Evolutionary conservation across 2,888 invertebrate species (phyloP).

Genomic region (Byasa hedistus): DNA sequence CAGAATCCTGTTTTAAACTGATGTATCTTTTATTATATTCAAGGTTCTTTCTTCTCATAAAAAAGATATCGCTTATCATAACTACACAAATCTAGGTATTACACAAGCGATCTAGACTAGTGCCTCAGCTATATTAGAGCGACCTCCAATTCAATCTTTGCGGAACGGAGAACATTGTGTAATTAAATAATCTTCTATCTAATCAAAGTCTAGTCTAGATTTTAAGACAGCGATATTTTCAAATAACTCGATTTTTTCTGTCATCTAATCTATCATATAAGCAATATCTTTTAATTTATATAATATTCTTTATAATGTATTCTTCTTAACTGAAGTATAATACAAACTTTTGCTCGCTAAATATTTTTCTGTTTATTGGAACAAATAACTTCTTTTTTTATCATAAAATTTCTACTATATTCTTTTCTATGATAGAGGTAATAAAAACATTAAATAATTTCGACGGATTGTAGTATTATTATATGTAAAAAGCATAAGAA

Average conservation of each 20-base stretch:
- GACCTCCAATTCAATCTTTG: conserved; percentile 11
- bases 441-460: no score
- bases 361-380: no score
- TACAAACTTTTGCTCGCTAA: no score
- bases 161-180: background rate
- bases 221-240: background rate
- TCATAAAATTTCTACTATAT: no score
- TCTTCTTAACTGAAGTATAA: no score
- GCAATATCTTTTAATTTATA: background rate
- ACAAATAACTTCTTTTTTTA: no score
- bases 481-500: no score
- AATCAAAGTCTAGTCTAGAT: background rate
- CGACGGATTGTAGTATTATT: no score
- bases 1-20: no score
- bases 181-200: background rate
- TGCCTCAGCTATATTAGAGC: conserved; percentile 3
- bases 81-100: background rate
- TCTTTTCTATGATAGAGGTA: no score
- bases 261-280: background rate
- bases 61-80: background rate
- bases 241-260: background rate
- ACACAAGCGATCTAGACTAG: background rate
- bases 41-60: background rate
- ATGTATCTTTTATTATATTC: no score
- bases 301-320: no score